Evolutionary conservation across 2,797 vertebrate genomes (phyloP).

Genomic region (Myotis planiceps): DNA sequence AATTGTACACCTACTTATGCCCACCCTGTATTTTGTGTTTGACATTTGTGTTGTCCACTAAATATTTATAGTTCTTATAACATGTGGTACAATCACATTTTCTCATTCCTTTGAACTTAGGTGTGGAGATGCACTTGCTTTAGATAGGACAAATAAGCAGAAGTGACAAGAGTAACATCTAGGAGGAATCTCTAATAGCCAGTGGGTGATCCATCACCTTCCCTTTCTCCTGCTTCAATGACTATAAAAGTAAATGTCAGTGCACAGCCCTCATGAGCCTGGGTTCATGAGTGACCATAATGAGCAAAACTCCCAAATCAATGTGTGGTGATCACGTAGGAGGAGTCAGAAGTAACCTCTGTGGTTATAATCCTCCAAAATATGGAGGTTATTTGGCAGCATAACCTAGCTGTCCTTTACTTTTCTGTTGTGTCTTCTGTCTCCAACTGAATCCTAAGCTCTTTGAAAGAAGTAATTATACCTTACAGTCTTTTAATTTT

Average conservation of each 20-base stretch:
- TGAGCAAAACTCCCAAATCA: not conserved
- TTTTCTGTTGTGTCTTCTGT: not conserved
- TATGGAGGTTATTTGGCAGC: not conserved
- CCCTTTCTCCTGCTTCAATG: not conserved
- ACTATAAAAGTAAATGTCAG: not conserved
- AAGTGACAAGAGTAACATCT: not conserved
- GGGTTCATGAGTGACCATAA: not conserved
- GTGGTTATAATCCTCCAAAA: not conserved
- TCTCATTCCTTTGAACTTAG: not conserved
- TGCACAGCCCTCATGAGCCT: not conserved
- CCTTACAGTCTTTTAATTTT: not conserved
- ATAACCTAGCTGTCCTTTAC: not conserved
- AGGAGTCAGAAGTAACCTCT: not conserved
- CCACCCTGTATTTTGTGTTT: not conserved
- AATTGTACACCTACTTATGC: not conserved
- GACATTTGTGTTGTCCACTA: not conserved
- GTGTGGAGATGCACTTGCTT: not conserved
- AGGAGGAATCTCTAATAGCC: not conserved
- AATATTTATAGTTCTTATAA: not conserved
- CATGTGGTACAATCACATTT: not conserved
- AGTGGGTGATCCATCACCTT: not conserved
- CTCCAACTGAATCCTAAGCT: not conserved
- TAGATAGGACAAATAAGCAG: not conserved
- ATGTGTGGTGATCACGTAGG: not conserved
- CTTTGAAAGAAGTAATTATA: not conserved